These are phyloP conservation scores for Conopomorpha cramerella DNA, from an alignment of 1,140 invertebrate species.

Conservation along the genomic window DNA sequence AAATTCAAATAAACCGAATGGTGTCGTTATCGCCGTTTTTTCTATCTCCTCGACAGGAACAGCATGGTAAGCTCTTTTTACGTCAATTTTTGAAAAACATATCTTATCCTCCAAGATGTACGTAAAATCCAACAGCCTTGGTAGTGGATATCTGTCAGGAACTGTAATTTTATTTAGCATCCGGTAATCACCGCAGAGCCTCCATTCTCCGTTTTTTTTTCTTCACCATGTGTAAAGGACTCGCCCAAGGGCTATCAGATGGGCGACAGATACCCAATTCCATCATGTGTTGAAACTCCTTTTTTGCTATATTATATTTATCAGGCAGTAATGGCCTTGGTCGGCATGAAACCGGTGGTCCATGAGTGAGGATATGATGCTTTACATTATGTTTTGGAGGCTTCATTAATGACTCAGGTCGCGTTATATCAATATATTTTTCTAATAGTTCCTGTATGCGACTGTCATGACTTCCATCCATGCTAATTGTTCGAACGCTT, in stretches of 20 bases:
- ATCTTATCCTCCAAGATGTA: too few species aligned
- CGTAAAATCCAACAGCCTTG: neutral
- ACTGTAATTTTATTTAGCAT: neutral
- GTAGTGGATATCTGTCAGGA: neutral
- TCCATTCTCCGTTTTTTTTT: neutral
- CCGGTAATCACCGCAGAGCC: neutral
- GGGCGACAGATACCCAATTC: neutral
- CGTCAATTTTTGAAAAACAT: neutral
- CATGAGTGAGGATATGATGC: too few species aligned
- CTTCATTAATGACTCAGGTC: too few species aligned
- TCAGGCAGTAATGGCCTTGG: neutral
- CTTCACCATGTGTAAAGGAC: neutral
- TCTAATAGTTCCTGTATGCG: too few species aligned
- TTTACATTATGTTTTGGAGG: too few species aligned
- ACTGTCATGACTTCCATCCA: too few species aligned
- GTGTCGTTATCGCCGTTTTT: conserved; percentile 37
- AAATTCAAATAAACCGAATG: conserved; percentile 16
- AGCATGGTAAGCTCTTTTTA: neutral
- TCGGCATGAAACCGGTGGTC: neutral
- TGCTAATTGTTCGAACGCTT: too few species aligned
- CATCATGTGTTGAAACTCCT: neutral
- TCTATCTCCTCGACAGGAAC: conserved; percentile 9
- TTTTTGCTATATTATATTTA: neutral
- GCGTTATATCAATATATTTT: too few species aligned
- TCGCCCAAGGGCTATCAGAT: conserved; percentile 1